Base-by-base conservation (phyloP, 2,113 vertebrate genomes). In the Odontophorus gujanensis region DNA sequence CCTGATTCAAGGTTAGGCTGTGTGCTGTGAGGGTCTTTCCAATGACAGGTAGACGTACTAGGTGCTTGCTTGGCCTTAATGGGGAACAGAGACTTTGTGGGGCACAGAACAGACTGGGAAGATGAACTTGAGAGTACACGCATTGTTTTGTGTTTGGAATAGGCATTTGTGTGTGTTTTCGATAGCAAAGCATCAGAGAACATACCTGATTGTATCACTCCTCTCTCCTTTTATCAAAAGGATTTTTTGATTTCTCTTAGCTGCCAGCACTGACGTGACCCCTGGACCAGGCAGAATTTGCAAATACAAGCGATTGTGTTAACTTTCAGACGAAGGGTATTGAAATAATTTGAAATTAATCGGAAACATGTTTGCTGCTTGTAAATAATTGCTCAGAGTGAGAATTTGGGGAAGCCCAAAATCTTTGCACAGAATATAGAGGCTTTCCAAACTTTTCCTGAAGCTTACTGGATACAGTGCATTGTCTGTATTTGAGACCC, bases 291-390 rank as follows among this genome's bases (percentile, higher is more conserved):
- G 67, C 22, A 75, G 22, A 38, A 40, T 63, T 65, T 80, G 79
- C 53, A 85, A 87, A 89, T 84, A 15, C 20, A 17, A 89, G 71
- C 80, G 67, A 53, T 58, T 80, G 76, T 76, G 51, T 0, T 38
- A 25, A 38, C 69, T 89, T 83, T 80, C 69, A 86, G 55, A 51
- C 72, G 83, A 77, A 48, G n/a, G 43, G 14, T 57, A 36, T 63
- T 61, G 80, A 61, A 90, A 80, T 85, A 74, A 79, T 90, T 58
- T 81, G 71, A 59, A 85, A 85, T 65, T 85, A 81, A 78, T 86
- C 81, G 81, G 61, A 92, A 94, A 82, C 57, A 6, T 19, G n/a
- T 82, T 74, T 87, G 66, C 48, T 92, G 43, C 45, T 91, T 58
- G 62, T 61, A 92, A 71, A 74, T 92, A 71, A 62, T 91, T 76